Evolutionary conservation across 1,140 invertebrate species (phyloP), one percentile per base, ranked within the genome.

Genomic region (Lepidurus packardi): DNA sequence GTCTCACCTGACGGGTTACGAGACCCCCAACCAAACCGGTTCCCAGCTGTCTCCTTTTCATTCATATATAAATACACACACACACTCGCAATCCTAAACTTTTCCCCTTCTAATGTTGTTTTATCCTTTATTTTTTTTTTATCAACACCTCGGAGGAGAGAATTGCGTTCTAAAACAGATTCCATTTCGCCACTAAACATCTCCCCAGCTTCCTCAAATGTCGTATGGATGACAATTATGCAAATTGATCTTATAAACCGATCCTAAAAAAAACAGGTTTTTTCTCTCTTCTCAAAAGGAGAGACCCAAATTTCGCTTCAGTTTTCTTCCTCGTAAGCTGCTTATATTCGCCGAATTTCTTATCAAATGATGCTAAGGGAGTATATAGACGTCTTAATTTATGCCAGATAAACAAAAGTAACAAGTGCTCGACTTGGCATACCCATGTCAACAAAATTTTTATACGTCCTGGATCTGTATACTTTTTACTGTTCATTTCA

Each of bases 201-300:
- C 34, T 34, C 34, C 34, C 34, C 34, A 34, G 34, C 34, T 65
- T 65, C 53, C 53, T 21, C 16, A 65, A 65, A 65, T 65, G 53
- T 65, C 53, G 16, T 21, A 65, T 65, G 4, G 53, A 65, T 65
- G 53, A 13, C 21, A 65, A 65, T 65, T 65, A 65, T 65, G 16
- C 53, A 65, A 65, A 65, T 65, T 21, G 53, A 65, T 65, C 53
- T 7, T 65, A 65, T 65, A 65, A 65, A 65, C 53, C 53, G 16
- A 13, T 11, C 53, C 16, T n/a, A 65, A 13, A 16, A 6, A 7
- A 65, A 65, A 65, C 53, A 65, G 21, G 53, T 65, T 65, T 65
- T 65, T 34, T 34, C 3, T 34, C 34, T 34, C 34, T 34, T 3
- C 34, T 21, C 53, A 16, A 25, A 25, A 25, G 25, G 25, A 25